Evolutionary conservation across 1,140 invertebrate genomes (phyloP).

Genomic region (Camponotus pennsylvanicus): DNA sequence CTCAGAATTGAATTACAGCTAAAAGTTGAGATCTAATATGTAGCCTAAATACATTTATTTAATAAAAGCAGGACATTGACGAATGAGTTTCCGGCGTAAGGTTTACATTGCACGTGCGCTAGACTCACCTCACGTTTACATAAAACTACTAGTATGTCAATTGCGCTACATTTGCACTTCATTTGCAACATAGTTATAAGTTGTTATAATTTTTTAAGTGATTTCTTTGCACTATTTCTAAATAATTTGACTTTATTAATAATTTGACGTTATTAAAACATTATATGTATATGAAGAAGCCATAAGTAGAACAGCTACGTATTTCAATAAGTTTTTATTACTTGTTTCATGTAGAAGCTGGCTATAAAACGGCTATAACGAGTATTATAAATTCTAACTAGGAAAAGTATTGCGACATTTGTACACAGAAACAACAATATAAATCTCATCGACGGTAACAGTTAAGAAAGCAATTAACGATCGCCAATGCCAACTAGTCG

Average conservation of each 20-base stretch:
- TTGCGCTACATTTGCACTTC: neutral
- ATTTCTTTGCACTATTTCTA: neutral
- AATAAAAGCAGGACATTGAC: conserved; percentile 50
- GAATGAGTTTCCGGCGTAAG: conserved; percentile 55
- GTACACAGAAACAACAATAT: neutral
- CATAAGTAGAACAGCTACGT: neutral
- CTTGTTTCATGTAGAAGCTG: neutral
- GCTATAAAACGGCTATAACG: neutral
- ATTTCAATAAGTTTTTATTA: neutral
- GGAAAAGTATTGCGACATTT: neutral
- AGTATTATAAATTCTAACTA: conserved; percentile 17
- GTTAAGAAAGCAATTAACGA: conserved; percentile 26
- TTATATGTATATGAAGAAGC: neutral
- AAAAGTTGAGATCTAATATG: conserved; percentile 18
- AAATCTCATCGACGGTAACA: neutral
- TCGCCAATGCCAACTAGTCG: conserved; percentile 51
- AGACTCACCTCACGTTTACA: neutral
- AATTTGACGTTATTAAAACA: neutral
- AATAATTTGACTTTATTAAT: neutral
- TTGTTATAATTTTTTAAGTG: neutral
- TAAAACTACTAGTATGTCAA: neutral
- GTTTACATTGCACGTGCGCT: conserved; percentile 54
- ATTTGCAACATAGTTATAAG: neutral
- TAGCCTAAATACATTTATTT: conserved; percentile 49
- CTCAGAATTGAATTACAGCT: neutral